Evolutionary conservation across 2,113 vertebrate genomes (phyloP), one percentile per base, ranked within the genome.

Genomic region (Muscicapa adusta): DNA sequence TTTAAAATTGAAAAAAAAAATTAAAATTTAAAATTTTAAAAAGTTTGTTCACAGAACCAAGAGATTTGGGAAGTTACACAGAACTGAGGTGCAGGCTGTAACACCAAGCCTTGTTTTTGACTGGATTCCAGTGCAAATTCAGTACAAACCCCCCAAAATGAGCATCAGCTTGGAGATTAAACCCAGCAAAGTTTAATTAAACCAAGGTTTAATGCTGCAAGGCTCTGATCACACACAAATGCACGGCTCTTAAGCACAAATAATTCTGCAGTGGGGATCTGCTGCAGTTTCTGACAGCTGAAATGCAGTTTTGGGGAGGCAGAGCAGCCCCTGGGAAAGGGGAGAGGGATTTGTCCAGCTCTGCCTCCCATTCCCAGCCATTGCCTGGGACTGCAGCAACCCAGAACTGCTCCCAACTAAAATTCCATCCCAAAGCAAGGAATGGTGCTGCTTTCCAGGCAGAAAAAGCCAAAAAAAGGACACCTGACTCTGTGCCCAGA

Each of bases 401-500:
- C 70, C 91, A 76, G 50, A 54, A 13, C 8, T 28, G 29, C 0
- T 56, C 31, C 72, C 16, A 66, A 63, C 84, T 87, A 81, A 91
- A 74, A 75, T 5, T 4, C 65, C 70, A 68, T 8, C 71, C 33
- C 38, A 31, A 10, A 73, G 14, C 47, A 58, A 51, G 1, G 4
- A 53, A 31, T 1, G 1, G 3, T 10, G 29, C 25, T 12, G 60
- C n/a, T 28, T 83, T 73, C 58, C 67, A 57, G 34, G 48, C 26
- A 77, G 26, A n/a, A 83, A 25, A 29, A 36, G 34, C 14, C 28
- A 57, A 26, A 38, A 42, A 42, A 23, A 40, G 51, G n/a, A 53
- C 7, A 65, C 38, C 5, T 4, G n/a, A 51, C 14, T 11, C 13
- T 5, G 4, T 18, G n/a, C 54, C 40, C 48, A 40, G 47, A 0